phyloP scores from a whole-genome alignment of 2,888 invertebrate genomes.

The Polyploca ridens region DNA sequence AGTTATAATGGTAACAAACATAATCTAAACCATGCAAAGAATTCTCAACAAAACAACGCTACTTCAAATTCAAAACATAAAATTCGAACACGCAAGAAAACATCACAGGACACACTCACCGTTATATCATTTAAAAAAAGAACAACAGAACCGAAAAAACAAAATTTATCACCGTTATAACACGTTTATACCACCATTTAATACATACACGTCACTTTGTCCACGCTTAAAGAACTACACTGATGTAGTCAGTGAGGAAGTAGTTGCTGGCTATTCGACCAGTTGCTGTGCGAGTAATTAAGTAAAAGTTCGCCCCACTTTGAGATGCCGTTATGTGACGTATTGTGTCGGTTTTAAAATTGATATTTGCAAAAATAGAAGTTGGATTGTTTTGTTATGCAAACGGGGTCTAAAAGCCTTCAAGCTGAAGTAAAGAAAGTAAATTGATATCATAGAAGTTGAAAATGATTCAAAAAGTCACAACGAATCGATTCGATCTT shows the following conservation, averaged over 20 bases:
- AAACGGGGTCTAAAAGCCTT: too few relatives aligned
- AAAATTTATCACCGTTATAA: not conserved
- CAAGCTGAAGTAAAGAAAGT: too few relatives aligned
- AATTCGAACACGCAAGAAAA: not conserved
- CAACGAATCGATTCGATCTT: too few relatives aligned
- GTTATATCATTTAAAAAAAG: constrained; percentile 3
- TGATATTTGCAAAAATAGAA: too few relatives aligned
- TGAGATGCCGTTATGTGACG: not conserved
- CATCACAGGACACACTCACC: not conserved
- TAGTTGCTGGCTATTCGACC: not conserved
- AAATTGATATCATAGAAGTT: too few relatives aligned
- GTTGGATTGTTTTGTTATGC: too few relatives aligned
- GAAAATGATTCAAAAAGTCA: too few relatives aligned
- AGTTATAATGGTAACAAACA: not conserved
- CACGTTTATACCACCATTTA: not conserved
- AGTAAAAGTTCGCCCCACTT: constrained; percentile 2
- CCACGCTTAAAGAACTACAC: not conserved
- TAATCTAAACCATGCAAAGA: not conserved
- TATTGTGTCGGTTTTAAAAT: not conserved
- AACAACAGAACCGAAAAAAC: not conserved
- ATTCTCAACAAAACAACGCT: not conserved
- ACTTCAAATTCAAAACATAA: not conserved
- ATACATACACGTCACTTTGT: not conserved
- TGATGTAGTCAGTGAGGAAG: not conserved
- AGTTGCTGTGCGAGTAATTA: constrained; percentile 1